Evolutionary conservation across 2,113 vertebrate species (phyloP).

Genomic region (Sula dactylatra): DNA sequence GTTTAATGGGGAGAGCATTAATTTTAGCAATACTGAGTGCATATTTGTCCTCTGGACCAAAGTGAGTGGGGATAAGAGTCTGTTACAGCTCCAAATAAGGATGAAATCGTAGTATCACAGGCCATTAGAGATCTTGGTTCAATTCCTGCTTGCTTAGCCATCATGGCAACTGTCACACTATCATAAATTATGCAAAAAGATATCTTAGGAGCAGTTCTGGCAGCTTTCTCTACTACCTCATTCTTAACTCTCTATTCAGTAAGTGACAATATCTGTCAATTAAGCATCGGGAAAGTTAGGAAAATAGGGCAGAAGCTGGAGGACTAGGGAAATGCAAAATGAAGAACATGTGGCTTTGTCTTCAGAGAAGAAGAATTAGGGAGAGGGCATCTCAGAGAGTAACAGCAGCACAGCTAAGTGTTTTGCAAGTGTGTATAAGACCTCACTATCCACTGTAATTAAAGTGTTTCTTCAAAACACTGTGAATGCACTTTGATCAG

Average conservation of each 20-base stretch:
- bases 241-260: neutral
- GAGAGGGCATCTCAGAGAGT: neutral
- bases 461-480: neutral
- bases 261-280: neutral
- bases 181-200: neutral
- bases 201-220: neutral
- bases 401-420: neutral
- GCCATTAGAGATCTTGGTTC: neutral
- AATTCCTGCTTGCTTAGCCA: neutral
- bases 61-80: neutral
- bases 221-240: neutral
- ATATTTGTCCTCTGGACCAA: neutral
- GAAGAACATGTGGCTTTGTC: neutral
- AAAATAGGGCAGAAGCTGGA: neutral
- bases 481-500: neutral
- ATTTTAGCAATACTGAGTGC: neutral
- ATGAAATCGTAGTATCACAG: neutral
- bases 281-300: neutral
- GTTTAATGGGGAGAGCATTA: neutral
- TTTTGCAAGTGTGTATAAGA: neutral
- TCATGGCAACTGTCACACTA: neutral
- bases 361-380: neutral
- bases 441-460: neutral
- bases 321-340: neutral
- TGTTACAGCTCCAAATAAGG: constrained; percentile 2